Conservation (phyloP, 2,797 vertebrate species). For the Hylomyscus alleni region DNA sequence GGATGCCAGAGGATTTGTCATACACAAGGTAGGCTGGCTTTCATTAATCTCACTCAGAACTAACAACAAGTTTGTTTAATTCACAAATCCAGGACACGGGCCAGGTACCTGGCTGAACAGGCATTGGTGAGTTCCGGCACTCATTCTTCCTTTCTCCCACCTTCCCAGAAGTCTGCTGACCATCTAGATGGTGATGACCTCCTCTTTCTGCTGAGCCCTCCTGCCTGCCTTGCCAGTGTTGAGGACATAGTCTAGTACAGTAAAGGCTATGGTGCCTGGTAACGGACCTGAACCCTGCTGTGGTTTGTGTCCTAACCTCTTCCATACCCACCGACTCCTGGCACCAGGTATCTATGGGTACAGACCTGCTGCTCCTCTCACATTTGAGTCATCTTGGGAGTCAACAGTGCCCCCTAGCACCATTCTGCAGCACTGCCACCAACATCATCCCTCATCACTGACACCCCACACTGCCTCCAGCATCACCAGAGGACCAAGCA, state of each 20-base stretch:
- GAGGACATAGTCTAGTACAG: no score
- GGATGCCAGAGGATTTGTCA: fast-evolving
- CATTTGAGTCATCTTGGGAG: not conserved
- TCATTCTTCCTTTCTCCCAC: not conserved
- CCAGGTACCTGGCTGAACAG: fast-evolving
- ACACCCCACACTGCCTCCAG: constrained; percentile 68
- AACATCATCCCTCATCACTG: not conserved
- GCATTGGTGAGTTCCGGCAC: fast-evolving
- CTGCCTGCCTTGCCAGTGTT: not conserved
- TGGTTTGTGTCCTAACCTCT: not conserved
- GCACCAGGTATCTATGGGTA: not conserved
- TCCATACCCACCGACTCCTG: not conserved
- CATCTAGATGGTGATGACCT: not conserved
- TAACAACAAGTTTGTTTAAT: fast-evolving
- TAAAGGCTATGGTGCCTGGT: not conserved
- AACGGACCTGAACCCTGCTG: not conserved
- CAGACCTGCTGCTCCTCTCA: not conserved
- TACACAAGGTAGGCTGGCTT: not conserved
- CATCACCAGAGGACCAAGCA: not conserved
- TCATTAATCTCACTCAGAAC: fast-evolving
- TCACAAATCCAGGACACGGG: fast-evolving
- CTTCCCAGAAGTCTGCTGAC: not conserved
- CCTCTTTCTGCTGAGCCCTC: not conserved
- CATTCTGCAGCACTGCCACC: not conserved
- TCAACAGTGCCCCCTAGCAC: not conserved